phyloP scores from a whole-genome alignment of 2,113 vertebrate genomes.

The Gobiocypris rarus region DNA sequence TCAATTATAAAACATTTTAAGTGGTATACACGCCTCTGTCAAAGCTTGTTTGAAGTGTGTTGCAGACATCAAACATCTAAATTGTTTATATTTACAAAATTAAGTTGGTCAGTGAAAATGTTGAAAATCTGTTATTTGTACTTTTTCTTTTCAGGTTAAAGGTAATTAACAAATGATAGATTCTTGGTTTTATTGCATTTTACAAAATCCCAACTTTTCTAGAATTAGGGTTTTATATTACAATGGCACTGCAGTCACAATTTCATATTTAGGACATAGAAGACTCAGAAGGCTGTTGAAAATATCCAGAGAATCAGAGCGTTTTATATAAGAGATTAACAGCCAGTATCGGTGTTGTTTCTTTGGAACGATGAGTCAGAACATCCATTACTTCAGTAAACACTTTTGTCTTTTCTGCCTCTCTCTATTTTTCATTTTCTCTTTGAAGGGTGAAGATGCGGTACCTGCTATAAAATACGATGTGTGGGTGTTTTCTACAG shows the following conservation, averaged over 20 bases:
- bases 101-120: no score
- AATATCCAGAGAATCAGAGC: slow-evolving; percentile 35
- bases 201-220: no score
- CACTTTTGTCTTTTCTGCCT: not conserved
- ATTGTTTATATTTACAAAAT: no score
- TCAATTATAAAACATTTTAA: no score
- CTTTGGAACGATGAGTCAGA: slow-evolving; percentile 41
- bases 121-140: no score
- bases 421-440: not conserved
- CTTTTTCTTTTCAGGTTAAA: no score
- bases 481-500: slow-evolving; percentile 48
- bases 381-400: slow-evolving; percentile 34
- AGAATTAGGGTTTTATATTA: no score
- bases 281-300: slow-evolving; percentile 13
- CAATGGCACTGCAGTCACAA: not conserved
- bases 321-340: slow-evolving; percentile 43
- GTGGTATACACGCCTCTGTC: no score
- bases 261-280: slow-evolving; percentile 30
- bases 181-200: no score
- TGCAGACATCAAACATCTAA: no score
- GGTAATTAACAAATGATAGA: no score
- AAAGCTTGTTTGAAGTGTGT: no score
- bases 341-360: slow-evolving; percentile 43
- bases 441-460: slow-evolving; percentile 21
- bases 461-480: slow-evolving; percentile 42